Conservation (phyloP, 1,140 invertebrate species). For the Monomorium pharaonis region DNA sequence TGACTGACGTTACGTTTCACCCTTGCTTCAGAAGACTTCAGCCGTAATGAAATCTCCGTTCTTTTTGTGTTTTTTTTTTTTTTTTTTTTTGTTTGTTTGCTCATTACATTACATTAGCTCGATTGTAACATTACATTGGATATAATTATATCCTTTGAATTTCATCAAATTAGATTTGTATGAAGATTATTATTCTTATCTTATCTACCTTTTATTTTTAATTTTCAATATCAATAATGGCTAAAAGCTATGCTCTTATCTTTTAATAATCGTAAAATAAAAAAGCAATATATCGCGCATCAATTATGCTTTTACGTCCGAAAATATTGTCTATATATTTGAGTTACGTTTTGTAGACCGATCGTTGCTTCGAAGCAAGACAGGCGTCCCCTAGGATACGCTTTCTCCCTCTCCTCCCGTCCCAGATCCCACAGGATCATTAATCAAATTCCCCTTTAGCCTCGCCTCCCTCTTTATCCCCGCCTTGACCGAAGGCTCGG, state of each 20-base stretch:
- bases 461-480: conserved; percentile 75
- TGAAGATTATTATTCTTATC: conserved; percentile 2
- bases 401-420: conserved; percentile 68
- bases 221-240: neutral
- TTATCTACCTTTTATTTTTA: neutral
- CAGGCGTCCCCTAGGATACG: conserved; percentile 80
- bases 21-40: conserved; percentile 36
- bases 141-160: neutral
- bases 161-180: neutral
- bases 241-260: neutral
- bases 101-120: conserved; percentile 8
- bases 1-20: conserved; percentile 45
- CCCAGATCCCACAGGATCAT: conserved; percentile 82
- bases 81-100: neutral
- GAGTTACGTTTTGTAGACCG: conserved; percentile 63
- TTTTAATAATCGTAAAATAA: neutral
- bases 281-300: neutral
- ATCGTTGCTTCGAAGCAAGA: conserved; percentile 68
- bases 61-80: neutral
- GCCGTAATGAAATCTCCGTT: conserved; percentile 32
- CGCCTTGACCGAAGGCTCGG: conserved; percentile 72
- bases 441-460: conserved; percentile 83
- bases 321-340: conserved; percentile 59
- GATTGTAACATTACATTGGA: neutral
- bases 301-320: conserved; percentile 39